Conservation (phyloP, 2,113 vertebrate species). For the Taxidea taxus region DNA sequence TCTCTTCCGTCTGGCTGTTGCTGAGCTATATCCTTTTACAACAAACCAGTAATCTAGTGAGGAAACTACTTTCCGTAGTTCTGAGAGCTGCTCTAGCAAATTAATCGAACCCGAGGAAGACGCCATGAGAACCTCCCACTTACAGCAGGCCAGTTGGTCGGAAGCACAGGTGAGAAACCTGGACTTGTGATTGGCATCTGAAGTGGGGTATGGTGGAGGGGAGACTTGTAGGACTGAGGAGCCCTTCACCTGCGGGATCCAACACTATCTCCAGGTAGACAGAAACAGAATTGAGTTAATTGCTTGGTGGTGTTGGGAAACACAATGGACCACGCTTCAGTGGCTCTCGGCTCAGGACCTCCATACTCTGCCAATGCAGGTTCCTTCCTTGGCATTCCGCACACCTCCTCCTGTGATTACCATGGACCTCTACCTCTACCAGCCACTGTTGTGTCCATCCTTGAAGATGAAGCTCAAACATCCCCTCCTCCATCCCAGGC, state of each 20-base stretch:
- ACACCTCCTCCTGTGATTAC: neutral
- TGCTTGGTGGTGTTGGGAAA: neutral
- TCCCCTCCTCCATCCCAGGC: neutral
- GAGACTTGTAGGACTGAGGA: neutral
- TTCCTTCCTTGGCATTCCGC: no score
- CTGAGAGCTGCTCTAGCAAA: neutral
- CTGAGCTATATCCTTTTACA: neutral
- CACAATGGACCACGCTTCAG: neutral
- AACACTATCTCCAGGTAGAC: neutral
- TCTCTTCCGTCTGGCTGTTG: neutral
- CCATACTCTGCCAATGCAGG: neutral
- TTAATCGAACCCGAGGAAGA: neutral
- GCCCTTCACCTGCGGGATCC: neutral
- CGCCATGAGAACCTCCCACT: neutral
- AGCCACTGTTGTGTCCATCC: neutral
- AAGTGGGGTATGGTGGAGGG: neutral
- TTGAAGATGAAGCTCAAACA: neutral
- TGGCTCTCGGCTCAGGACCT: neutral
- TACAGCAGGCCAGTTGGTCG: neutral
- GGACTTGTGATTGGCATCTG: neutral
- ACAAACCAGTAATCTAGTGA: neutral
- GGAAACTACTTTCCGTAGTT: neutral
- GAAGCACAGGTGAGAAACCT: neutral
- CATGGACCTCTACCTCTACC: neutral
- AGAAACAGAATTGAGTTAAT: neutral